Conservation (phyloP, 2,113 vertebrate genomes). For the Pongo abelii region DNA sequence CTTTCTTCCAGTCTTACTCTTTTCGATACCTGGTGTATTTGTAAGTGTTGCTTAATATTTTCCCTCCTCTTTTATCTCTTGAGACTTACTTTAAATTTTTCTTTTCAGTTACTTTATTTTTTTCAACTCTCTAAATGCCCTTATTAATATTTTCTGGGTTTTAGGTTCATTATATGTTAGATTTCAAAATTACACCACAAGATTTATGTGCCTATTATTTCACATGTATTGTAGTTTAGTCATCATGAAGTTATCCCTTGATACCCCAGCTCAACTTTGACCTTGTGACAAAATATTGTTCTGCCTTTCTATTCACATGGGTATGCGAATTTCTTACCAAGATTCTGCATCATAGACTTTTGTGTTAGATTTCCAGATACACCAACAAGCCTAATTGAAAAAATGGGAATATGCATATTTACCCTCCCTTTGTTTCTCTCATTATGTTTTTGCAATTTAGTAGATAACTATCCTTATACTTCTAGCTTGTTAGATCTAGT, state of each 20-base stretch:
- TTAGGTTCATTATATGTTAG: neutral
- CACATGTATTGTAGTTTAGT: neutral
- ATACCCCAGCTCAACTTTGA: neutral
- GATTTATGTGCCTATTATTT: neutral
- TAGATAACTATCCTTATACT: neutral
- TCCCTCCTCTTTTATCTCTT: neutral
- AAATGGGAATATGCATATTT: neutral
- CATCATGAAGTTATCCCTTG: no score
- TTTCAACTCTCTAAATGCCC: neutral
- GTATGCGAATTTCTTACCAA: neutral
- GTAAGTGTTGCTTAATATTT: neutral
- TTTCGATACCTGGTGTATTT: neutral
- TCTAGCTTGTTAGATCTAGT: neutral
- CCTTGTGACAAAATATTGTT: neutral
- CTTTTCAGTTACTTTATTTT: neutral
- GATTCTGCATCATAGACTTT: neutral
- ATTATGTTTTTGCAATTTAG: neutral
- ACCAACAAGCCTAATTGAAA: neutral
- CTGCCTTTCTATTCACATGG: neutral
- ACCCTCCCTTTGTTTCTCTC: neutral
- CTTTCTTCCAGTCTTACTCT: neutral
- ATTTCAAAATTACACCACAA: neutral
- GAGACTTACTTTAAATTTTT: neutral
- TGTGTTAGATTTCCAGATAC: neutral
- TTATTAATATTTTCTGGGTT: neutral